Evolutionary conservation across 2,113 vertebrate genomes (phyloP), one percentile per base, ranked within the genome.

Genomic region (Pelvicachromis taeniatus): DNA sequence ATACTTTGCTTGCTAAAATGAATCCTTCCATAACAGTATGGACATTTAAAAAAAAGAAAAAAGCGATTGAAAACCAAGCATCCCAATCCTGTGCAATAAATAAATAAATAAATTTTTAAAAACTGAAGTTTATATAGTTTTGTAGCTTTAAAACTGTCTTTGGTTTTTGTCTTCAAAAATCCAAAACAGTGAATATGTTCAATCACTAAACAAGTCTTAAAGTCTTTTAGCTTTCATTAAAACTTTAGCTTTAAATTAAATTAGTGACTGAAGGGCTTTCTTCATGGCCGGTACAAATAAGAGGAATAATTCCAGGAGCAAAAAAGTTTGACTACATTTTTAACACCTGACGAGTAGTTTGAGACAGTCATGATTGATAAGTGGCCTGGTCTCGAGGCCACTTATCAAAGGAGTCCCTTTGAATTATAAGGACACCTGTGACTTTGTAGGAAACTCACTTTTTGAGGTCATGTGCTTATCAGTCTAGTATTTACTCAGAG

Each of bases 121-220:
- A 61, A 19, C 33, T 14, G 12, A 70, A 70, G 65, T 70, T 70
- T 14, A 70, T 23, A 26, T 23, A 70, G 38, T 70, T 70, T 70
- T 45, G 65, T 3, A 45, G 23, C 21, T 70, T 26, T 45, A 70
- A 70, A n/a, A n/a, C n/a, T n/a, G n/a, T n/a, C n/a, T n/a, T n/a
- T n/a, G n/a, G n/a, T 26, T 26, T 26, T 26, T 26, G 26, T 26
- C 63, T 42, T 42, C 1, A 23, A 42, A 68, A 5, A 68, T 42
- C 12, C 42, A 68, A 68, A 0, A 42, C 38, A 23, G 12, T 42
- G 63, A 68, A 2, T 68, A 16, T 9, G 12, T 0, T 0, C 33
- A 70, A 70, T 48, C 14, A 6, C 21, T 23, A 9, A 40, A 68
- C 21, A 35, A 9, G 6, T 35, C 6, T 9, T 48, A 48, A 17